phyloP scores from a whole-genome alignment of 2,797 vertebrate species.

The Lates japonicus region DNA sequence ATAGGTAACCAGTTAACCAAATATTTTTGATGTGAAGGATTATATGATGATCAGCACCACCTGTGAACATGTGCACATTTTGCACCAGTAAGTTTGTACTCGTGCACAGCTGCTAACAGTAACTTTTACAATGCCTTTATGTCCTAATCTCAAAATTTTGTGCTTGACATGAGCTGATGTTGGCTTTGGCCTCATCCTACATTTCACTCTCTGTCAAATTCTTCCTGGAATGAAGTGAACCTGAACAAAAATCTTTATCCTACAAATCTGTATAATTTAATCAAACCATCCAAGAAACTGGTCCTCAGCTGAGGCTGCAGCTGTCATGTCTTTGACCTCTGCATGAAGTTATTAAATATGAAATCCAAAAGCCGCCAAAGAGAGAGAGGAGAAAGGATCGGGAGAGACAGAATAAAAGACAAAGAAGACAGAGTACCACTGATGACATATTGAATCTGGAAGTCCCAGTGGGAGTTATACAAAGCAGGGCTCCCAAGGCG shows the following conservation, averaged over 20 bases:
- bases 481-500: constrained; percentile 34
- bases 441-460: constrained; percentile 41
- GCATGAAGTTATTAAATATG: constrained; percentile 8
- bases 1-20: too few species aligned
- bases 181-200: neutral
- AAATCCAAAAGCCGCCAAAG: neutral
- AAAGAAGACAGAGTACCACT: constrained; percentile 2
- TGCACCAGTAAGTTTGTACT: neutral
- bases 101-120: neutral
- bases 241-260: constrained; percentile 23
- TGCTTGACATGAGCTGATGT: constrained; percentile 7
- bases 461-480: constrained; percentile 55
- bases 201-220: neutral
- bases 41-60: too few species aligned
- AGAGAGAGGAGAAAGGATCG: constrained; percentile 2
- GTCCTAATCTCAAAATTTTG: neutral
- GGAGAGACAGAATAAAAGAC: neutral
- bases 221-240: neutral
- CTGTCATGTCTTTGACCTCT: constrained; percentile 22
- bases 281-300: constrained; percentile 20
- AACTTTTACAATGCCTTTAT: constrained; percentile 1
- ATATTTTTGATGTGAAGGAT: too few species aligned
- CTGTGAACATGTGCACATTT: neutral
- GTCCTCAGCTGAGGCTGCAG: constrained; percentile 7
- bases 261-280: constrained; percentile 23